These are phyloP conservation scores for Anolis apletophallus DNA, from an alignment of 2,797 vertebrate genomes.

Conservation along the genomic window DNA sequence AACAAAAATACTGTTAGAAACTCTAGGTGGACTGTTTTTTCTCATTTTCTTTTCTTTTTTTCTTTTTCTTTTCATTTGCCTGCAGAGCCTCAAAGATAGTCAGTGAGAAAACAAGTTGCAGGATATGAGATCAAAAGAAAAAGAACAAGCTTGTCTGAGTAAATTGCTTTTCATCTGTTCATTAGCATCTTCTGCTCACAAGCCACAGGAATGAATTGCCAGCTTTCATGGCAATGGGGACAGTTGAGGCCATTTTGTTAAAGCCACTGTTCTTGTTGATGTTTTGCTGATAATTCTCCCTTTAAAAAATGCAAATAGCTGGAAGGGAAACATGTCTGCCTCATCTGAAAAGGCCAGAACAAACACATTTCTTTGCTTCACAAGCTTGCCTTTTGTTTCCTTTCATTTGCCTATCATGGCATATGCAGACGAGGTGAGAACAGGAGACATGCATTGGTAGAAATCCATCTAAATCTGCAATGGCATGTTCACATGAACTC, in stretches of 20 bases:
- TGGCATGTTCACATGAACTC: background rate
- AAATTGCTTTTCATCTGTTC: conserved; percentile 33
- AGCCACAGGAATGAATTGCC: background rate
- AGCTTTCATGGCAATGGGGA: conserved; percentile 16
- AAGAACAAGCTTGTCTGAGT: conserved; percentile 15
- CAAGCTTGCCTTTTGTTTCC: background rate
- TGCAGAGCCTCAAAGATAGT: background rate
- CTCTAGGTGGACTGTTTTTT: background rate
- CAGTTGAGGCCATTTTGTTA: conserved; percentile 10
- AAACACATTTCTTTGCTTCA: conserved; percentile 7
- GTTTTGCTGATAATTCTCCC: conserved; percentile 15
- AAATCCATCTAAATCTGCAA: background rate
- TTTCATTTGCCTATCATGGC: background rate
- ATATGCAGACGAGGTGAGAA: background rate
- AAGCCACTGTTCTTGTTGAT: conserved; percentile 21
- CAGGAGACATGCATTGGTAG: background rate
- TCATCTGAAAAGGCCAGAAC: conserved; percentile 17
- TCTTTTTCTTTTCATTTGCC: background rate
- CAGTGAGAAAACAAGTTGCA: conserved; percentile 12
- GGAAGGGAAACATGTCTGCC: conserved; percentile 18
- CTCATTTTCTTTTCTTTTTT: background rate
- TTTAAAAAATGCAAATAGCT: background rate
- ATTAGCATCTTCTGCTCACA: conserved; percentile 23
- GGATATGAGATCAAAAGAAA: conserved; percentile 28
- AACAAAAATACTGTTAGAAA: background rate